Percentiles rank a stretch among this genome's conserved stretches.
Conservation (phyloP, 1,140 invertebrate genomes). For the Ceratina japonica region DNA sequence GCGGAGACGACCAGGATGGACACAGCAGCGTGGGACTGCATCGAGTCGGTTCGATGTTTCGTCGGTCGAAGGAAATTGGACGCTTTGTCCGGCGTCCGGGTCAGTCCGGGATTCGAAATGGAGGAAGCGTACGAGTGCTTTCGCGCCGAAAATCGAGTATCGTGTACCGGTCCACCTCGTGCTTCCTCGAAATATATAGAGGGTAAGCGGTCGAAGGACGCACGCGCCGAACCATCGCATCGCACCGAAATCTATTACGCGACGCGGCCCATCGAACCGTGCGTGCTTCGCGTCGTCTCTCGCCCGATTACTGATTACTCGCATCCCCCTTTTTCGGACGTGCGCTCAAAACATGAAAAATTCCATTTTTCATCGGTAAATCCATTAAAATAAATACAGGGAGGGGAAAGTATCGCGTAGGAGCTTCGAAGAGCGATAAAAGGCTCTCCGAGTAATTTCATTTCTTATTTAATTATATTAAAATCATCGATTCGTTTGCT, state of each 20-base stretch:
- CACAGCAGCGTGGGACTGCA: constrained; percentile 21
- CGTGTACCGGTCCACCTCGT: constrained; percentile 52
- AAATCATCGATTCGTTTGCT: too few relatives aligned
- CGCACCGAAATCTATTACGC: constrained; percentile 34
- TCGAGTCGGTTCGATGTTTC: background rate
- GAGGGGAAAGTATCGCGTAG: too few relatives aligned
- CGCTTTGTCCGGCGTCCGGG: background rate
- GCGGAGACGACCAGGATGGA: constrained; percentile 22
- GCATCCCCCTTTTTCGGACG: too few relatives aligned
- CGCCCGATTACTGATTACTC: too few relatives aligned
- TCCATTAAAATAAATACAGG: too few relatives aligned
- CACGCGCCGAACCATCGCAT: constrained; percentile 3
- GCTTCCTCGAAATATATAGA: constrained; percentile 69
- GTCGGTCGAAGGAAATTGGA: background rate
- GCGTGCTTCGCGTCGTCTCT: background rate
- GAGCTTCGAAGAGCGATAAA: too few relatives aligned
- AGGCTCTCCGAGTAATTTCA: too few relatives aligned
- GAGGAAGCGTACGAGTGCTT: background rate
- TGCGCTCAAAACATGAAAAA: too few relatives aligned
- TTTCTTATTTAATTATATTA: too few relatives aligned
- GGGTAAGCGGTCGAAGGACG: constrained; percentile 31
- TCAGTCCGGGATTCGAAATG: background rate
- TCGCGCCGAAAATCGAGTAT: constrained; percentile 52
- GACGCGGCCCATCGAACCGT: background rate
- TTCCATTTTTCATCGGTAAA: too few relatives aligned